phyloP scores from a whole-genome alignment of 53 echinoderm and acorn worm genomes.

The Holothuria leucospilota region DNA sequence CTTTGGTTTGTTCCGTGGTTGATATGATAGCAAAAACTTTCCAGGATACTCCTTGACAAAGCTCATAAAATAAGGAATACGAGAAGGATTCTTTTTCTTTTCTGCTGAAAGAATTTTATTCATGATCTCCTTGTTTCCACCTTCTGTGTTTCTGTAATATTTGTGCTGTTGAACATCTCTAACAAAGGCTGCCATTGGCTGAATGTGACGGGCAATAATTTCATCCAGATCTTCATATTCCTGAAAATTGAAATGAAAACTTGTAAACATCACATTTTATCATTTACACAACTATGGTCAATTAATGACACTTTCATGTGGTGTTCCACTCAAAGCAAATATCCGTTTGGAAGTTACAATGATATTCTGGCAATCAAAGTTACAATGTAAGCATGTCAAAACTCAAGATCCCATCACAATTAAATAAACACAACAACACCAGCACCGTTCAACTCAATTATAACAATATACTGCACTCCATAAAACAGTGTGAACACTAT shows the following conservation, averaged over 20 bases:
- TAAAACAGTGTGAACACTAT: too few species aligned
- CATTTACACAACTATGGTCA: too few species aligned
- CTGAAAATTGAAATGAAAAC: constrained; percentile 31
- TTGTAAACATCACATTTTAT: neutral
- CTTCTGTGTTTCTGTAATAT: constrained; percentile 84
- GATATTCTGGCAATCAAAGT: too few species aligned
- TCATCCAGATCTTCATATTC: constrained; percentile 98
- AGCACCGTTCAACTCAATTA: too few species aligned
- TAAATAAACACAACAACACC: too few species aligned
- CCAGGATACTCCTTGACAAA: constrained; percentile 82
- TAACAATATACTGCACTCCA: too few species aligned
- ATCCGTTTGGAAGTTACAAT: too few species aligned
- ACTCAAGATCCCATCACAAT: too few species aligned
- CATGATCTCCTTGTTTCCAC: constrained; percentile 85
- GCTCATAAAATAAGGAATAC: constrained; percentile 97
- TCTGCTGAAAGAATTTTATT: constrained; percentile 71
- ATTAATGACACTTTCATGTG: too few species aligned
- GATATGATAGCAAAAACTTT: constrained; percentile 92
- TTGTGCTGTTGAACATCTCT: constrained; percentile 84
- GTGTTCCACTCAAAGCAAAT: too few species aligned
- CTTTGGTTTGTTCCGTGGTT: constrained; percentile 83
- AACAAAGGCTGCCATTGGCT: constrained; percentile 94
- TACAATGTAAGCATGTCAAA: too few species aligned
- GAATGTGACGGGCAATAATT: constrained; percentile 96
- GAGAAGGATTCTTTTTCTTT: constrained; percentile 81